These are phyloP conservation scores for Baccha elongata DNA, from an alignment of 2,888 invertebrate species.

Conservation along the genomic window DNA sequence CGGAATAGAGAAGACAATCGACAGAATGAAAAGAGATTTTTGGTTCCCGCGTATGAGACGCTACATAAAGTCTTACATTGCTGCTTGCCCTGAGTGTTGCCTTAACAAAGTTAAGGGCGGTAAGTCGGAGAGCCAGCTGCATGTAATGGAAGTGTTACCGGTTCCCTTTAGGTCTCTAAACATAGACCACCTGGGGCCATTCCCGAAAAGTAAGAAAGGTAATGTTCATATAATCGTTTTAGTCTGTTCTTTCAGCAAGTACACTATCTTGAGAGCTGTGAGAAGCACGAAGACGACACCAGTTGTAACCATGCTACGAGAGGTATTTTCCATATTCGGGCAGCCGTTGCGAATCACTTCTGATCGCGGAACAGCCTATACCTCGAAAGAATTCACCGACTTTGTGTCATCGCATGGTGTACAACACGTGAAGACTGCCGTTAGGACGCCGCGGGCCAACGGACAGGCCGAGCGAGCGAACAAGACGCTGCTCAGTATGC, in stretches of 20 bases:
- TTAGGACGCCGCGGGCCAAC: constrained; percentile 28
- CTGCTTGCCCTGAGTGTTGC: constrained; percentile 57
- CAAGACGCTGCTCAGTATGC: constrained; percentile 20
- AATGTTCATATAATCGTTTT: no score
- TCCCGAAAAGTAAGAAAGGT: no score
- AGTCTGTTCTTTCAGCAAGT: constrained; percentile 70
- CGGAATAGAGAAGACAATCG: constrained; percentile 70
- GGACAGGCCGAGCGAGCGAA: constrained; percentile 38
- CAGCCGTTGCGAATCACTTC: constrained; percentile 41
- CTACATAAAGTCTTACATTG: constrained; percentile 73
- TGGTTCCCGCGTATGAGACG: constrained; percentile 73
- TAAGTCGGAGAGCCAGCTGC: constrained; percentile 65
- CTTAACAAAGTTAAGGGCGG: constrained; percentile 46
- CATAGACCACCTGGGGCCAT: constrained; percentile 74
- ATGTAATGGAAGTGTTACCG: no score
- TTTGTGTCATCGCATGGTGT: constrained; percentile 27
- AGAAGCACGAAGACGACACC: constrained; percentile 67
- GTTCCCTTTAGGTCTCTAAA: constrained; percentile 67
- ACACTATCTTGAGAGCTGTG: constrained; percentile 67
- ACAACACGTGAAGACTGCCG: constrained; percentile 38
- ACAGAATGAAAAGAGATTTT: constrained; percentile 56
- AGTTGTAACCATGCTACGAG: constrained; percentile 54
- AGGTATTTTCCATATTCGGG: constrained; percentile 52
- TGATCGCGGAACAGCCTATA: constrained; percentile 60
- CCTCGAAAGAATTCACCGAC: constrained; percentile 36